Percentiles rank a stretch among this genome's conserved stretches.
Conservation (phyloP, 2,113 vertebrate species). For the Nothocercus nigrocapillus region DNA sequence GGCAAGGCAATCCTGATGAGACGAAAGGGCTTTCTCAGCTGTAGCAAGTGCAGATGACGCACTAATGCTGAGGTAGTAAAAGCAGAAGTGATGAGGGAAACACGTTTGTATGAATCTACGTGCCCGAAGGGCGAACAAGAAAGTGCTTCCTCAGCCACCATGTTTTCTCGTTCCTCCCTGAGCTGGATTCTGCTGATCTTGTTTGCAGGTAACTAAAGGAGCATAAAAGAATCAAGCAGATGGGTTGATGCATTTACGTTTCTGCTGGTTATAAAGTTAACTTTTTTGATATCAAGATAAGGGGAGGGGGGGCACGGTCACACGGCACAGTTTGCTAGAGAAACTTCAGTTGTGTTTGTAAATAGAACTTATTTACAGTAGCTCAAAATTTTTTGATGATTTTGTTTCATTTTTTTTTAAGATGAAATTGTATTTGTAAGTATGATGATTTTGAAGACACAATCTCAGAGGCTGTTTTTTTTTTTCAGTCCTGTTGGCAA, state of each 20-base stretch:
- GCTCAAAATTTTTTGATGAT: neutral
- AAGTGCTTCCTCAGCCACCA: neutral
- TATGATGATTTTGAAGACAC: neutral
- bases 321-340: neutral
- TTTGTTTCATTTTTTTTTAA: neutral
- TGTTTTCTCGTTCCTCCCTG: neutral
- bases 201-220: slow-evolving; percentile 56
- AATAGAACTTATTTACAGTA: neutral
- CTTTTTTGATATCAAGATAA: neutral
- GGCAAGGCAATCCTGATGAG: neutral
- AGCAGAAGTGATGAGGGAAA: neutral
- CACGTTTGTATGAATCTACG: neutral
- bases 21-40: neutral
- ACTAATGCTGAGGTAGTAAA: neutral
- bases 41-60: neutral
- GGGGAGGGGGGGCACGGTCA: neutral
- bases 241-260: neutral
- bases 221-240: neutral
- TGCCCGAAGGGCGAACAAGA: neutral
- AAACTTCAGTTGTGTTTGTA: neutral
- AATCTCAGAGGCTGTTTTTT: neutral
- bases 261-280: neutral
- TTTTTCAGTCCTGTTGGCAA: neutral
- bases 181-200: slow-evolving; percentile 31
- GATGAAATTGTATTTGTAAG: neutral